A percentile compares a stretch with the other conserved stretches of the same genome.
Evolutionary conservation across 2,113 vertebrate species (phyloP).

Genomic region (Myxocyprinus asiaticus): DNA sequence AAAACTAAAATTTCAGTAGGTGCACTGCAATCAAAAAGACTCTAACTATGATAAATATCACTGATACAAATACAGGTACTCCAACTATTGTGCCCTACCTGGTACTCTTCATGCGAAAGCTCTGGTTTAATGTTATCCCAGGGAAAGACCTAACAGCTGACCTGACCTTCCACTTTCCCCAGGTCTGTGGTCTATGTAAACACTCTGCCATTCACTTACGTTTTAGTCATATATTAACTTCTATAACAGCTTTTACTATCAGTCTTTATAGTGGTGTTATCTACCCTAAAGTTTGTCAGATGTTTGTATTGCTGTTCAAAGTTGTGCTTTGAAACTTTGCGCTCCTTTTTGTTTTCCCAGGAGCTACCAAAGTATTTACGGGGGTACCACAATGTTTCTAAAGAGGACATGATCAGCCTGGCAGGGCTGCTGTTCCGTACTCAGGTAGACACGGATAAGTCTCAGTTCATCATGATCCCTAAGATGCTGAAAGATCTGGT

Average conservation of each 20-base stretch:
- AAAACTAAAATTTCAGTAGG: neutral
- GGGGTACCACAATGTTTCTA: conserved; percentile 84
- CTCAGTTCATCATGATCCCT: conserved; percentile 80
- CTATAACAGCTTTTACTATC: too few relatives aligned
- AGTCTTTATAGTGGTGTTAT: too few relatives aligned
- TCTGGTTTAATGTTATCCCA: conserved; percentile 89
- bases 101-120: conserved; percentile 89
- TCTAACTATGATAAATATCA: neutral
- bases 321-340: too few relatives aligned
- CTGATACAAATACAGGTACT: conserved; percentile 61
- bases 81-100: conserved; percentile 67
- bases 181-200: conserved; percentile 71
- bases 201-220: neutral
- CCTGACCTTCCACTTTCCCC: conserved; percentile 89
- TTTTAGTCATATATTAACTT: too few relatives aligned
- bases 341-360: conserved; percentile 64
- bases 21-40: neutral
- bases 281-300: too few relatives aligned
- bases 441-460: conserved; percentile 74
- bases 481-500: conserved; percentile 85
- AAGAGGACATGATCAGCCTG: conserved; percentile 81
- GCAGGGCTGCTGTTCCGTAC: conserved; percentile 86
- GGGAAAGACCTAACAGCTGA: conserved; percentile 88
- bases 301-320: too few relatives aligned
- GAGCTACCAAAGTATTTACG: conserved; percentile 88